Evolutionary conservation across 2,113 vertebrate genomes (phyloP), one percentile per base, ranked within the genome.

Genomic region (Rhynchomys soricoides): DNA sequence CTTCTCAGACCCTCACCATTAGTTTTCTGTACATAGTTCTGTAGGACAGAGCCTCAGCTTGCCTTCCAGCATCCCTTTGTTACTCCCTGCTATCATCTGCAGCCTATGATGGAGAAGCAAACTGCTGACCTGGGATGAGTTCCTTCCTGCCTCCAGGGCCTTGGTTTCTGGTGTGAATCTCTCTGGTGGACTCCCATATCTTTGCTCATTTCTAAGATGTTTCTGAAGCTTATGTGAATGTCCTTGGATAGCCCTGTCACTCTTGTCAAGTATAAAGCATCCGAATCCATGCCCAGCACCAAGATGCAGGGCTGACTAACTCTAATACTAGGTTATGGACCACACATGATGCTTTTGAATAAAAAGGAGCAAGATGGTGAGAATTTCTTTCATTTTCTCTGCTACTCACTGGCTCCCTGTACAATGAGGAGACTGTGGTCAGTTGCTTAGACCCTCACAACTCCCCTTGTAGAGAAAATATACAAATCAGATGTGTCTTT

Each of bases 241-340:
- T 45, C 45, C n/a, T 7, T 1, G 0, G 5, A 21, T 71, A 59
- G 5, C 57, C 4, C 40, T 34, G 29, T 29, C 10, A 1, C 7
- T 43, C 37, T 29, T 13, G 0, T 40, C 34, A 0, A 22, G 6
- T 19, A 2, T 31, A 13, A 86, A 68, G 29, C 57, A 4, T 62
- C 45, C 43, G 52, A 83, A 48, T 24, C 31, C 13, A 24, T 31
- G 24, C 48, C 5, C 7, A 34, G 21, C 4, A 4, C 17, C 8
- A 17, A 5, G 7, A 21, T 16, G n/a, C 26, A 1, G 16, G 13
- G 9, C 29, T 10, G 8, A 16, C 17, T 9, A 7, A 1, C 11
- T 52, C 22, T 9, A 3, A 21, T 15, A 29, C 10, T 11, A n/a
- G 12, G 3, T 40, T 92, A 24, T 57, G 40, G 82, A 3, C 59